A percentile compares a stretch with the other conserved stretches of the same genome.
Evolutionary conservation across 2,797 vertebrate genomes (phyloP).

Genomic region (Apodemus agrarius): DNA sequence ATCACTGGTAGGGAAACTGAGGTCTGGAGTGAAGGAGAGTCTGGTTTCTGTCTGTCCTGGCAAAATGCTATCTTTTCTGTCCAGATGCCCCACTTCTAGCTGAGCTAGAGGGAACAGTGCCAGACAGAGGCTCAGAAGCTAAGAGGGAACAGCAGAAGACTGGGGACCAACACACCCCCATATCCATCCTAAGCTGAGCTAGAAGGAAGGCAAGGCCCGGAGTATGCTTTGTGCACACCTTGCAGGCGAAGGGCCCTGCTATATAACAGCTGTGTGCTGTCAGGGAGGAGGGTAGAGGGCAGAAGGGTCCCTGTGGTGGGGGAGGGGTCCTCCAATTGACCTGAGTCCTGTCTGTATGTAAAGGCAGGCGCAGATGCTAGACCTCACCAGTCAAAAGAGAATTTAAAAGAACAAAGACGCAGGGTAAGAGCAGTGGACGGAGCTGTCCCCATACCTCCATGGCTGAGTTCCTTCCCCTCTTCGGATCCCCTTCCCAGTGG

Average conservation of each 20-base stretch:
- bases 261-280: not conserved
- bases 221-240: not conserved
- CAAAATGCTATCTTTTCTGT: not conserved
- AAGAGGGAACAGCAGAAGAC: not conserved
- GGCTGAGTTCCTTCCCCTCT: not conserved
- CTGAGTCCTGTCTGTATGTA: not conserved
- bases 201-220: not conserved
- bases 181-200: not conserved
- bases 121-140: not conserved
- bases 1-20: constrained; percentile 21
- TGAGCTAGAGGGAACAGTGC: not conserved
- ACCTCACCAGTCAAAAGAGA: not conserved
- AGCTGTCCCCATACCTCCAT: not conserved
- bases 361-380: not conserved
- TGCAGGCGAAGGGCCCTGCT: not conserved
- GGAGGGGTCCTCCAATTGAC: no score
- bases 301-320: not conserved
- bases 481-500: not conserved
- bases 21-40: not conserved
- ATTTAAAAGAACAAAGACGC: not conserved
- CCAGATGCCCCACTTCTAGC: not conserved
- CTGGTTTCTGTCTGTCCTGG: not conserved
- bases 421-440: not conserved
- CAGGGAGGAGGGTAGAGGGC: not conserved
- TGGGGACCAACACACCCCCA: not conserved